phyloP scores from a whole-genome alignment of 2,113 vertebrate species.

The Galemys pyrenaicus region DNA sequence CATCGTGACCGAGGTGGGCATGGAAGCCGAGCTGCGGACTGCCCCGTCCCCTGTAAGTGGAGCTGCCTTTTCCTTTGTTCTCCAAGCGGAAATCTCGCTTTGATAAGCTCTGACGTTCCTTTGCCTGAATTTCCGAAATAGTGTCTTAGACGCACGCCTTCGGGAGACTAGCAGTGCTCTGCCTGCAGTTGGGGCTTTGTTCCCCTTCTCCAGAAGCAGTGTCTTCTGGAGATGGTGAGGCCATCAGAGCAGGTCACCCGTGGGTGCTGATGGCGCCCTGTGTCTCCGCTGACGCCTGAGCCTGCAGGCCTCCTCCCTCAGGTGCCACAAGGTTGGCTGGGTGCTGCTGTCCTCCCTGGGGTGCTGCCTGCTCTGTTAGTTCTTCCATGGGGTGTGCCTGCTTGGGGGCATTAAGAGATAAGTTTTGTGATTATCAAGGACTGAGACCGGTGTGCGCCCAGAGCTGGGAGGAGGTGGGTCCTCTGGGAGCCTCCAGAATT shows the following conservation, averaged over 20 bases:
- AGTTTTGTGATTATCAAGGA: background rate
- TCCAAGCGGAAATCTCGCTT: background rate
- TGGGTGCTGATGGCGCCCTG: too few relatives aligned
- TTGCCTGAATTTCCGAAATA: background rate
- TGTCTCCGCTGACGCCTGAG: background rate
- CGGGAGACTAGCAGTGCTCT: background rate
- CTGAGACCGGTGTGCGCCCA: background rate
- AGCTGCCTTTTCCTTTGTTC: background rate
- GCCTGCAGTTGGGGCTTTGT: background rate
- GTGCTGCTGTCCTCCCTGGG: too few relatives aligned
- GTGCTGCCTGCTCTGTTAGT: background rate
- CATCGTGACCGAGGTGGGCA: background rate
- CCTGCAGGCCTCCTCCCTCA: too few relatives aligned
- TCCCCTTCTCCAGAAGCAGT: background rate
- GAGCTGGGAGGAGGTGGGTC: background rate
- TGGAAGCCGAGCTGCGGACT: background rate
- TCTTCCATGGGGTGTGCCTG: background rate
- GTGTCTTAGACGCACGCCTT: background rate
- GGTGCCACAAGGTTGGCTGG: too few relatives aligned
- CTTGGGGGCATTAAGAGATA: background rate
- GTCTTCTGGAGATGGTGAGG: too few relatives aligned
- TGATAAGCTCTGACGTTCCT: background rate
- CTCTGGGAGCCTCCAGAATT: background rate
- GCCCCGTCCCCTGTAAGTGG: slow-evolving; percentile 26
- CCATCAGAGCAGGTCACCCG: too few relatives aligned